Conservation (phyloP, 1,140 invertebrate genomes). For the Achatina immaculata region DNA sequence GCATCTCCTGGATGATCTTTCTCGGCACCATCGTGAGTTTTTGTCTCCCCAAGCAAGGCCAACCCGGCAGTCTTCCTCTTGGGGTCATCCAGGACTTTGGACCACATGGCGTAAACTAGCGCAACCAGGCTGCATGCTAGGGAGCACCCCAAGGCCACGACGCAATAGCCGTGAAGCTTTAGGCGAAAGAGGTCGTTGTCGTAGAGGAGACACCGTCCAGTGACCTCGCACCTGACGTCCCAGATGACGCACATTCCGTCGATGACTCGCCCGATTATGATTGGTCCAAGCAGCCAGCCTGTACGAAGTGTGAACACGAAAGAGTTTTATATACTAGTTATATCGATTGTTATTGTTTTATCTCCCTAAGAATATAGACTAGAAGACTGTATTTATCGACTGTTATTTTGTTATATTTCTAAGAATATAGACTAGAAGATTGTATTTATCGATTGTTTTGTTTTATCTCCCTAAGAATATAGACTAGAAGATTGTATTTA, state of each 20-base stretch:
- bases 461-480: no score
- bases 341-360: not conserved
- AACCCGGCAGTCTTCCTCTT: not conserved
- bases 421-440: no score
- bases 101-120: not conserved
- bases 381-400: no score
- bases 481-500: no score
- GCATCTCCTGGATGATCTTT: no score
- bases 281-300: constrained; percentile 32
- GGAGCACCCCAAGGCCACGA: not conserved
- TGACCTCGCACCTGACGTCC: not conserved
- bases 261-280: constrained; percentile 20
- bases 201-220: constrained; percentile 38
- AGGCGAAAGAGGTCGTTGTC: constrained; percentile 37
- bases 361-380: no score
- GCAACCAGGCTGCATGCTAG: not conserved
- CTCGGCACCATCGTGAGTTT: no score
- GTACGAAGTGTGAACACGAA: no score
- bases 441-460: no score
- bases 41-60: no score
- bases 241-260: constrained; percentile 34
- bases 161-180: constrained; percentile 26
- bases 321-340: not conserved
- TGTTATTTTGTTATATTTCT: no score
- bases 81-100: constrained; percentile 1